These are phyloP conservation scores for Cosmorhoe ocellata DNA, from an alignment of 2,888 invertebrate genomes.

Conservation along the genomic window DNA sequence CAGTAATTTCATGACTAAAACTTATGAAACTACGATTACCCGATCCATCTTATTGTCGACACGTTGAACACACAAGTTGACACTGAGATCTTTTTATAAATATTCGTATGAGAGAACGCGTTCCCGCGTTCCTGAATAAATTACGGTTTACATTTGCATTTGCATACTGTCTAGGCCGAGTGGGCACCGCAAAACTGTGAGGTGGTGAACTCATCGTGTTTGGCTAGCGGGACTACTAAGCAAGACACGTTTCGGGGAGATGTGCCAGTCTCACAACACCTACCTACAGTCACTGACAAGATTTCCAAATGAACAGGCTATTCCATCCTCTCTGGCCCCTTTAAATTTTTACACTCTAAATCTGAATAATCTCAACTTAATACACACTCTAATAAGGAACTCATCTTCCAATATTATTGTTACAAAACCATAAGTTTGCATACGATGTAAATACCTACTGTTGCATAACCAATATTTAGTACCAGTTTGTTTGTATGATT, in stretches of 20 bases:
- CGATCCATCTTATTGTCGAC: neutral
- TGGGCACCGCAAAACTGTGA: constrained; percentile 14
- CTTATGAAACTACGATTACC: too few relatives aligned
- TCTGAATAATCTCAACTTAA: constrained; percentile 16
- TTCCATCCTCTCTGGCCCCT: too few relatives aligned
- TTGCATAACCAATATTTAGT: too few relatives aligned
- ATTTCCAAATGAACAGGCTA: too few relatives aligned
- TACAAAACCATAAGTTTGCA: constrained; percentile 27
- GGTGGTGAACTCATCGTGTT: constrained; percentile 57
- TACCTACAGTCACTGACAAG: neutral
- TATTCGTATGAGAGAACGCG: constrained; percentile 11
- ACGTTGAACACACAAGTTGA: too few relatives aligned
- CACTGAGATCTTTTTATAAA: constrained; percentile 19
- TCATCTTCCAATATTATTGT: constrained; percentile 23
- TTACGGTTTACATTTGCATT: constrained; percentile 29
- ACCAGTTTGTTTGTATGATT: too few relatives aligned
- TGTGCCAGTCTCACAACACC: constrained; percentile 26
- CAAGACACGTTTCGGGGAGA: constrained; percentile 26
- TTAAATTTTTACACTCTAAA: too few relatives aligned
- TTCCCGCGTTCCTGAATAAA: constrained; percentile 30
- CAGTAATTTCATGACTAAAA: too few relatives aligned
- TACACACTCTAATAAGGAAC: constrained; percentile 24
- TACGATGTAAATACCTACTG: constrained; percentile 2
- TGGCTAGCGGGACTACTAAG: constrained; percentile 57
- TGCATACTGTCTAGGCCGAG: constrained; percentile 27